phyloP scores from a whole-genome alignment of 2,797 vertebrate genomes.

The Gastrophryne carolinensis region DNA sequence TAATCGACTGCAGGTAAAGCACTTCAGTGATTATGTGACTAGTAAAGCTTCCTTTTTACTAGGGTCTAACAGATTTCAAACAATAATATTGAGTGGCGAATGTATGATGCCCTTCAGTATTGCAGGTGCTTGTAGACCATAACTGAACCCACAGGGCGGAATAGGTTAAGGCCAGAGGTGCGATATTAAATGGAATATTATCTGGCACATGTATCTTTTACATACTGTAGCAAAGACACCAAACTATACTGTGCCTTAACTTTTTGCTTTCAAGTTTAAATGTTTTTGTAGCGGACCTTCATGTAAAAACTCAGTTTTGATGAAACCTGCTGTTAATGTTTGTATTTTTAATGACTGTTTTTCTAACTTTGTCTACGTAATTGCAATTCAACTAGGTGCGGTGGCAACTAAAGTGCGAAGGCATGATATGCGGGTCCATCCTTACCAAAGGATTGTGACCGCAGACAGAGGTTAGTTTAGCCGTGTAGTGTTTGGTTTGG shows the following conservation, averaged over 20 bases:
- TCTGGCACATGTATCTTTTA: conserved; percentile 71
- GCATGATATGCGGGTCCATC: conserved; percentile 99
- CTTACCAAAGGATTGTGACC: conserved; percentile 99
- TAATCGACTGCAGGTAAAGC: conserved; percentile 73
- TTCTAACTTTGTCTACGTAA: conserved; percentile 98
- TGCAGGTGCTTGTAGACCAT: conserved; percentile 41
- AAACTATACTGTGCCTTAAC: conserved; percentile 91
- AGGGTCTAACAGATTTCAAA: conserved; percentile 72
- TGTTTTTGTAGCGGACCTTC: conserved; percentile 75
- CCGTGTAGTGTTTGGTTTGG: conserved; percentile 81
- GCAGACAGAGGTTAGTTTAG: conserved; percentile 99
- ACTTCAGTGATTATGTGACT: conserved; percentile 85
- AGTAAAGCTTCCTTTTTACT: conserved; percentile 78
- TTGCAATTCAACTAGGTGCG: conserved; percentile 99
- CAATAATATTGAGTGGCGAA: conserved; percentile 63
- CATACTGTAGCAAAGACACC: conserved; percentile 63
- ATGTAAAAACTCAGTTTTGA: conserved; percentile 75
- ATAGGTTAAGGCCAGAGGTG: conserved; percentile 75
- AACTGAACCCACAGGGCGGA: conserved; percentile 70
- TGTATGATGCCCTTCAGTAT: conserved; percentile 33
- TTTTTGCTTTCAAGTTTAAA: conserved; percentile 73
- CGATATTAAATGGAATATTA: conserved; percentile 78
- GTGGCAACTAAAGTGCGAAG: conserved; percentile 99
- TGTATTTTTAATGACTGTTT: conserved; percentile 73
- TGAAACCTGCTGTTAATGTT: conserved; percentile 80